Conservation (phyloP, 2,888 invertebrate species). For the Melanchra persicariae region DNA sequence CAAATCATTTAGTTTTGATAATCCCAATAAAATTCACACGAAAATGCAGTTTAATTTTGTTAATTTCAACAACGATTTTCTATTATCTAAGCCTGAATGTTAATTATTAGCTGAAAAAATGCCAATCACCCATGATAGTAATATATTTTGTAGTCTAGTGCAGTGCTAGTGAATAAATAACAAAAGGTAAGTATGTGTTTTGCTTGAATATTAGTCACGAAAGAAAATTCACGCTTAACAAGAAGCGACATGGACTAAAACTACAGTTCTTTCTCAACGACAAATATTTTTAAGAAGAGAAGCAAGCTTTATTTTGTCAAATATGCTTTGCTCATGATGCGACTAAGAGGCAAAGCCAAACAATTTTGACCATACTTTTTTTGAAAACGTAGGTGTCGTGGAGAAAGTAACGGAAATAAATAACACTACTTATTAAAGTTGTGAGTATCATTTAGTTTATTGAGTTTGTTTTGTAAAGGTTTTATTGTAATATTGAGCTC, state of each 20-base stretch:
- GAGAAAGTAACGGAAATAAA: constrained; percentile 11
- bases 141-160: constrained; percentile 1
- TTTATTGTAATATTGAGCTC: background rate
- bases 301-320: too few relatives aligned
- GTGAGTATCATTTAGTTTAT: constrained; percentile 4
- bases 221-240: constrained; percentile 40
- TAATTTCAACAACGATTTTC: background rate
- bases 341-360: background rate
- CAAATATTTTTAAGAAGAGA: background rate
- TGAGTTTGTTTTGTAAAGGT: background rate
- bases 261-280: constrained; percentile 29
- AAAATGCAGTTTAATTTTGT: constrained; percentile 5
- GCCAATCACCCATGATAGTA: constrained; percentile 50
- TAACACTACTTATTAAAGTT: background rate
- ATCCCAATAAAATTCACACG: constrained; percentile 9
- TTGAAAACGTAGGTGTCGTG: background rate
- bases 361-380: background rate
- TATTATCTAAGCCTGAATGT: constrained; percentile 18
- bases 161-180: constrained; percentile 22
- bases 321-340: background rate
- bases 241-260: constrained; percentile 41
- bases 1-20: background rate
- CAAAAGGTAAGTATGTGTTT: constrained; percentile 13
- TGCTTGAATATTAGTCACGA: constrained; percentile 36
- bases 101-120: constrained; percentile 30